Conservation (phyloP, 30 jellyfish, hydroid and myxozoan species). For the Pseudorhiza aurosa region DNA sequence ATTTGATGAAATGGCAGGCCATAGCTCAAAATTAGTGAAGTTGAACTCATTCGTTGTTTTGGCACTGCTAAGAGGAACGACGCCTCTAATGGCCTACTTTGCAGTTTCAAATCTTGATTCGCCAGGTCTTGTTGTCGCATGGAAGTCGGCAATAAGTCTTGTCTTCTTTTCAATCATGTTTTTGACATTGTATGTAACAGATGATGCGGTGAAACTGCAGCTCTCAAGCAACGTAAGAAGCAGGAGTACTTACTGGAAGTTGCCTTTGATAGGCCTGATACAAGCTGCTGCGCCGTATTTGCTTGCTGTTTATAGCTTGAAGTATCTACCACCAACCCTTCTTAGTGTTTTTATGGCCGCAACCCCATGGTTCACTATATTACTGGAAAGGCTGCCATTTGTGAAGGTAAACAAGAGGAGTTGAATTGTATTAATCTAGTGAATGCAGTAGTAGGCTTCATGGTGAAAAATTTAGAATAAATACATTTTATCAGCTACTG, state of each 20-base stretch:
- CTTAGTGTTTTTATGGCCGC: slow-evolving; percentile 84
- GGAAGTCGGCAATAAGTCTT: slow-evolving; percentile 56
- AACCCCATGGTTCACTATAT: slow-evolving; percentile 77
- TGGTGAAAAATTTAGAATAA: no score
- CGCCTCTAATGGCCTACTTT: slow-evolving; percentile 79
- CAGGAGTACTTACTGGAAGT: slow-evolving; percentile 63
- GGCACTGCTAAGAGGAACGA: slow-evolving; percentile 75
- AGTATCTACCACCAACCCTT: slow-evolving; percentile 74
- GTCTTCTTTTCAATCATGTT: slow-evolving; percentile 25
- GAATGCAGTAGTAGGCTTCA: no score
- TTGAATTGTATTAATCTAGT: no score
- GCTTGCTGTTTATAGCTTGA: slow-evolving; percentile 67
- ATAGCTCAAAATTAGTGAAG: neutral
- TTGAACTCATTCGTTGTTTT: slow-evolving; percentile 14
- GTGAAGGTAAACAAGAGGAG: slow-evolving; percentile 70
- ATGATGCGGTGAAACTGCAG: slow-evolving; percentile 28
- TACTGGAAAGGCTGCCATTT: slow-evolving; percentile 68
- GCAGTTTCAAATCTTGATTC: slow-evolving; percentile 69
- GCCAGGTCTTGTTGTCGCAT: slow-evolving; percentile 71
- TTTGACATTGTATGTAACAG: neutral
- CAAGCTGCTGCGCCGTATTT: slow-evolving; percentile 81
- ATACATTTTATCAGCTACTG: no score
- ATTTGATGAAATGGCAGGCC: slow-evolving; percentile 1
- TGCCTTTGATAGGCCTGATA: slow-evolving; percentile 56
- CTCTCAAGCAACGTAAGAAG: slow-evolving; percentile 32